Evolutionary conservation across 2,113 vertebrate species (phyloP), one percentile per base, ranked within the genome.

Genomic region (Reinhardtius hippoglossoides): DNA sequence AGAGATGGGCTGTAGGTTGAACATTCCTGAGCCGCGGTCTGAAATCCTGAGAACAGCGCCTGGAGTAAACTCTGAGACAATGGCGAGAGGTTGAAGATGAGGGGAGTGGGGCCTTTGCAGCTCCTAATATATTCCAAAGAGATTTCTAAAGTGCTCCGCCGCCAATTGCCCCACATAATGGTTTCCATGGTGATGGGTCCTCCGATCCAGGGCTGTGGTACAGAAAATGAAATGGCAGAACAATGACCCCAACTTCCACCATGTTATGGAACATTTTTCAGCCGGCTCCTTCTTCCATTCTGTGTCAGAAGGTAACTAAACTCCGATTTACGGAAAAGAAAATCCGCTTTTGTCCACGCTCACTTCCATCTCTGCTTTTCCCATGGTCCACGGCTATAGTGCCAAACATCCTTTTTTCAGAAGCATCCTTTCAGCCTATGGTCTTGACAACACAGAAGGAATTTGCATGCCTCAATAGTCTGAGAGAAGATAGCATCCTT

Each of bases 151-250:
- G 90, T 90, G 80, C 80, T 89, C 76, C 9, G 67, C 85, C 46
- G 68, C 88, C 83, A 88, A 88, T 87, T 90, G 87, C 83, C 84
- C 84, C 89, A 90, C 89, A 94, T 94, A 93, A 93, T 89, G 81
- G 92, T 94, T 92, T 86, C 94, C 89, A 93, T 94, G 93, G 93
- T 13, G 66, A 94, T 56, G 60, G 60, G 74, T 71, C 69, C 71
- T 82, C 64, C 46, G 76, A 84, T 90, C 85, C 84, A 77, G 83
- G 76, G 73, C 80, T 71, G 67, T 20, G 31, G 80, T 81, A 76
- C 74, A 89, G 82, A 91, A 60, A 85, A 80, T 72, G 61, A 85
- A 83, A 69, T 23, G 50, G 74, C 79, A 58, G 73, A 88, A 91
- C 87, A 92, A 89, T 88, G 76, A 90, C 78, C 83, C 76, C 73